These are phyloP conservation scores for Sebastes hubbsi DNA, from an alignment of 2,797 vertebrate genomes.

Conservation along the genomic window DNA sequence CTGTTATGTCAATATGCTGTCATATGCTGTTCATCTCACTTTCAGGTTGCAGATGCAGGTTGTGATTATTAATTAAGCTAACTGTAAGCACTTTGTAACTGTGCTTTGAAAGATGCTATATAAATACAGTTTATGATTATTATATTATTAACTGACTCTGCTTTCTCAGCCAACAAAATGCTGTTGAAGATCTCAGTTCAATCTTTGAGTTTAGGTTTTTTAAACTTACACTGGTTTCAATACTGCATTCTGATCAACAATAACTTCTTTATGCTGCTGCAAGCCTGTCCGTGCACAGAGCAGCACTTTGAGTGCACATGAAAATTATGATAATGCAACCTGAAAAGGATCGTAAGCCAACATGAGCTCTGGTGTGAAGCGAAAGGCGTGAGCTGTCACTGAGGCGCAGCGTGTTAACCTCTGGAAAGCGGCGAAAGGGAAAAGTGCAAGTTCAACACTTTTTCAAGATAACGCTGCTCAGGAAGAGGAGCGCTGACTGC, in stretches of 20 bases:
- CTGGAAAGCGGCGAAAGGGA: neutral
- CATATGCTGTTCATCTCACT: neutral
- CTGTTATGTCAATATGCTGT: neutral
- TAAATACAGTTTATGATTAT: neutral
- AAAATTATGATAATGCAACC: neutral
- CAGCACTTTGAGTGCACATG: neutral
- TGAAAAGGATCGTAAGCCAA: neutral
- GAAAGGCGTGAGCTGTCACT: neutral
- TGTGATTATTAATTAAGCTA: neutral
- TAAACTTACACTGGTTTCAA: too few species aligned
- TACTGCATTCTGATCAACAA: too few species aligned
- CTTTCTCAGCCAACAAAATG: neutral
- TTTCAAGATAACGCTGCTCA: neutral
- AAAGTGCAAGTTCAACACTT: constrained; percentile 18
- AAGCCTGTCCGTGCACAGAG: neutral
- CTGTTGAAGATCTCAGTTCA: neutral
- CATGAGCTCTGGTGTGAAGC: neutral
- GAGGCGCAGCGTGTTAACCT: neutral
- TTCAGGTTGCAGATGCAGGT: neutral
- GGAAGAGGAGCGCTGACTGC: constrained; percentile 28
- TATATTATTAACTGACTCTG: neutral
- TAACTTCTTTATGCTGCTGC: too few species aligned
- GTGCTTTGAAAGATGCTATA: neutral
- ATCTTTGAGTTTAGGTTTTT: too few species aligned
- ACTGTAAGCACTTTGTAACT: neutral